Base-by-base conservation (phyloP, 2,113 vertebrate genomes). In the Gymnarchus niloticus region DNA sequence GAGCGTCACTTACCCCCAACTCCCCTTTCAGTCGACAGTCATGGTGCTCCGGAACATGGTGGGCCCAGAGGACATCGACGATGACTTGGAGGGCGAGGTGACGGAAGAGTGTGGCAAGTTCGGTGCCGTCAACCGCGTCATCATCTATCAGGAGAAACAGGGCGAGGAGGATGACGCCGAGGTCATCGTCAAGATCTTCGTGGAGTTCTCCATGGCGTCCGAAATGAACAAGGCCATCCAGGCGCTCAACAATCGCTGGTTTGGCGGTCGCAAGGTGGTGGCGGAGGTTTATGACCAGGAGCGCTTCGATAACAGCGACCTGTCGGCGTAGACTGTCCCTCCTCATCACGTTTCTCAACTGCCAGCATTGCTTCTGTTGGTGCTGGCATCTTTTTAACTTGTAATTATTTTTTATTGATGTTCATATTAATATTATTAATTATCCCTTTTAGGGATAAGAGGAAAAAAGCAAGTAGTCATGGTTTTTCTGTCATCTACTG, bases 11-110 rank as follows among this genome's bases (percentile, higher is more conserved):
- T 19, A 46, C 6, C 21, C 0, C 41, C 0, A 1, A 87, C 0
- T 33, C 0, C 33, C 6, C 17, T 1, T 21, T 0, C 95, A 98
- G 97, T 97, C 97, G 1, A 97, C 96, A 0, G 97, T 98, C 84
- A 98, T 98, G 97, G 97, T 98, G 56, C 94, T 98, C 48, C 95
- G 96, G 65, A 98, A 98, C 93, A 98, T 98, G 97, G 97, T 98
- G 73, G 97, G 97, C 3, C 97, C 97, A 0, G 96, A 98, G 52
- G 97, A 98, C 91, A 97, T 98, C 10, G 97, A 98, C 0, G 97
- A 98, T 0, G 97, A 98, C 90, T 90, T 98, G 80, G 97, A 98
- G 87, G 97, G 96, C 0, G 97, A 98, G 81, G 97, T 98, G 88
- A 98, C 97, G 0, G 97, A 98, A 56, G 97, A 98, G 84, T 98